Evolutionary conservation across 2,797 vertebrate genomes (phyloP).

Genomic region (Phoxinus dragarum): DNA sequence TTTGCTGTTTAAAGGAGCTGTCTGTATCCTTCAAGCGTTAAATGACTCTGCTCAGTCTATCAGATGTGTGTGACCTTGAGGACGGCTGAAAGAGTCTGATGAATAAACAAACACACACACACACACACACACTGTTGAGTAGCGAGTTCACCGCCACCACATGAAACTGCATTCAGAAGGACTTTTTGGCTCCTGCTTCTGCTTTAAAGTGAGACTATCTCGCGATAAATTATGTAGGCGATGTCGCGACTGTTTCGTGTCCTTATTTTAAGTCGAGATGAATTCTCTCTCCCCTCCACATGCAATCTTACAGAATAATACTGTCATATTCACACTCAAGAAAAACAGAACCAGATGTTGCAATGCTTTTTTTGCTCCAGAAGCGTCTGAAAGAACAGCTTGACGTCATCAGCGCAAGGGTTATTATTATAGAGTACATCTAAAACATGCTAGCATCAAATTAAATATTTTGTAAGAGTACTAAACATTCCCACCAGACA

Average conservation of each 20-base stretch:
- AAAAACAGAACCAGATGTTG: not conserved
- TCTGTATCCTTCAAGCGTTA: constrained; percentile 28
- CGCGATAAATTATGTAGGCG: constrained; percentile 79
- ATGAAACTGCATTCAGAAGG: constrained; percentile 72
- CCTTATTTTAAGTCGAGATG: constrained; percentile 77
- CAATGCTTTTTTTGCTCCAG: not conserved
- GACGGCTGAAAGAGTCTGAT: constrained; percentile 37
- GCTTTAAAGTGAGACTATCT: constrained; percentile 73
- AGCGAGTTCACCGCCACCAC: constrained; percentile 65
- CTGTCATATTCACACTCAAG: not conserved
- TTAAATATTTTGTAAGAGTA: not conserved
- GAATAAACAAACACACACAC: constrained; percentile 52
- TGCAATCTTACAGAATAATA: constrained; percentile 59
- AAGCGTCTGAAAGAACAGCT: not conserved
- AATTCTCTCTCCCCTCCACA: constrained; percentile 73
- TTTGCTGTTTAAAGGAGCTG: not conserved
- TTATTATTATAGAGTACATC: not conserved
- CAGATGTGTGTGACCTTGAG: constrained; percentile 32
- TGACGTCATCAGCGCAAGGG: not conserved
- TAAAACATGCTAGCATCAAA: not conserved
- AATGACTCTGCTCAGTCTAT: constrained; percentile 20
- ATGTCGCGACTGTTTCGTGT: constrained; percentile 69
- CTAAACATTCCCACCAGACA: not conserved
- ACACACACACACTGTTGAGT: constrained; percentile 37
- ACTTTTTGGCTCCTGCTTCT: constrained; percentile 65